A percentile compares a stretch with the other conserved stretches of the same genome.
Evolutionary conservation across 2,113 vertebrate genomes (phyloP).

Genomic region (Onychostoma macrolepis): DNA sequence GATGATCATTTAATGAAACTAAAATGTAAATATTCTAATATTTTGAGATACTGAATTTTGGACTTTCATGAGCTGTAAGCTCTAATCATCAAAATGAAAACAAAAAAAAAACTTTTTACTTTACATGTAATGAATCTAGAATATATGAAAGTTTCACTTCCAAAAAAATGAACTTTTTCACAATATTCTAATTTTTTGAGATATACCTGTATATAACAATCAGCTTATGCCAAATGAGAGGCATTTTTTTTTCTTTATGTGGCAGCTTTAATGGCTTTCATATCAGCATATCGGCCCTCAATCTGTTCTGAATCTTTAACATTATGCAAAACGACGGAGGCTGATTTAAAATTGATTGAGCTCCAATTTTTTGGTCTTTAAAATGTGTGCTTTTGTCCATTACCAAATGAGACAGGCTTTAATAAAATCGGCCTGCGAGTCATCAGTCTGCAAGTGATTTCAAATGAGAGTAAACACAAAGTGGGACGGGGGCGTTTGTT

Average conservation of each 20-base stretch:
- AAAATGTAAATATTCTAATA: too few species aligned
- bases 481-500: constrained; percentile 47
- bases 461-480: constrained; percentile 45
- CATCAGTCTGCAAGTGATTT: constrained; percentile 28
- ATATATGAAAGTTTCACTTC: too few species aligned
- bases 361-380: constrained; percentile 26
- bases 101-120: too few species aligned
- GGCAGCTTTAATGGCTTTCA: constrained; percentile 2
- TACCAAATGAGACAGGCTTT: constrained; percentile 42
- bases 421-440: constrained; percentile 28
- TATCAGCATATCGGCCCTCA: constrained; percentile 26
- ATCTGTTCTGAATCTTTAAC: constrained; percentile 25
- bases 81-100: too few species aligned
- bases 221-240: background rate
- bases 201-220: background rate
- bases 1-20: too few species aligned
- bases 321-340: constrained; percentile 32
- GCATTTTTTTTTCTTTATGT: background rate
- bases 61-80: too few species aligned
- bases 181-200: too few species aligned
- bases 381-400: constrained; percentile 41
- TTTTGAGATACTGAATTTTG: too few species aligned
- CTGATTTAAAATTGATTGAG: constrained; percentile 41
- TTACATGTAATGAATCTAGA: too few species aligned
- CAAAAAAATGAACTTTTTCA: too few species aligned